Conservation (phyloP, 1,140 invertebrate species). For the Latrodectus geometricus region DNA sequence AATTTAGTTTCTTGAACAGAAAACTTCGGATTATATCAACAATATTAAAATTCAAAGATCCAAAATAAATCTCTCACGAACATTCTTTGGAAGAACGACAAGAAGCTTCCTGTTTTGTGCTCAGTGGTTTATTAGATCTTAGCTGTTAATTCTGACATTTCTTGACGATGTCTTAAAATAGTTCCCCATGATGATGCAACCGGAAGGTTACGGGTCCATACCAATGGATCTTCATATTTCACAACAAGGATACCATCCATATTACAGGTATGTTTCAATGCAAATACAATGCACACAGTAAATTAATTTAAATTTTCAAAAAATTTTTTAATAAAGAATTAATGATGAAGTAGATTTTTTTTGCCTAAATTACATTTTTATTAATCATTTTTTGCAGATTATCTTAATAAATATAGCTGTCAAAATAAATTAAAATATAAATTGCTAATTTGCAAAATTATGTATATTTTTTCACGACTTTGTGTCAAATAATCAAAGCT, state of each 20-base stretch:
- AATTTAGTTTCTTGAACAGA: too few species aligned
- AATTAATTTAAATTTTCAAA: not conserved
- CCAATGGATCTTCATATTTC: constrained; percentile 85
- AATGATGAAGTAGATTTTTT: not conserved
- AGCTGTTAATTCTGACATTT: too few species aligned
- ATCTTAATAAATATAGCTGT: too few species aligned
- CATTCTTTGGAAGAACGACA: too few species aligned
- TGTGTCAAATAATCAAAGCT: too few species aligned
- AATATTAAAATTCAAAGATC: not conserved
- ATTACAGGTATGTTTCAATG: constrained; percentile 80
- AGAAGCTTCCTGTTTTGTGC: too few species aligned
- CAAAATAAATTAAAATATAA: too few species aligned
- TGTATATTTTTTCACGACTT: too few species aligned
- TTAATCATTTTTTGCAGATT: not conserved
- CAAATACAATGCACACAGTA: not conserved
- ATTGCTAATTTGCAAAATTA: too few species aligned
- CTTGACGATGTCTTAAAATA: constrained; percentile 12
- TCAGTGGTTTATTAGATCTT: too few species aligned
- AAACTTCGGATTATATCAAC: not conserved
- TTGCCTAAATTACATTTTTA: not conserved
- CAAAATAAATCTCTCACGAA: not conserved
- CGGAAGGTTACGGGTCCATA: constrained; percentile 74
- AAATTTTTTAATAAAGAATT: not conserved
- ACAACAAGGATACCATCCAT: constrained; percentile 83
- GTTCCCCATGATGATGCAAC: constrained; percentile 46